Conservation (phyloP, 2,888 invertebrate genomes). For the Caenorhabditis macrosperma region DNA sequence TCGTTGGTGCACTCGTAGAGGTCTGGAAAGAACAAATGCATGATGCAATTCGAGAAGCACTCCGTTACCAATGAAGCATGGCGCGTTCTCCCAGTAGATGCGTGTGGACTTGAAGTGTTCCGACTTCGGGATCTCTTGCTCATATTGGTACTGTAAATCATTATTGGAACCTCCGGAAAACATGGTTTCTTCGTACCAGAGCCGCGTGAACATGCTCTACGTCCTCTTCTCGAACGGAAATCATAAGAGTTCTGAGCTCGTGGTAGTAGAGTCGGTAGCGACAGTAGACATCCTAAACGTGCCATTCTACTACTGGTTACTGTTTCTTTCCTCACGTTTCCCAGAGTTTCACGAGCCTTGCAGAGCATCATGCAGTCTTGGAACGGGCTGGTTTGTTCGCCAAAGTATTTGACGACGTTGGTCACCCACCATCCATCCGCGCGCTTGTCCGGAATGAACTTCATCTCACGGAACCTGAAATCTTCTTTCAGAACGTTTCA, state of each 20-base stretch:
- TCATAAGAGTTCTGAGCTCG: neutral
- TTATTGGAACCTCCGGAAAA: neutral
- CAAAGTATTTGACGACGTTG: neutral
- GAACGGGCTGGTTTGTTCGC: neutral
- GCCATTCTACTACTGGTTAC: neutral
- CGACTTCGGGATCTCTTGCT: neutral
- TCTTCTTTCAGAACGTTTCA: neutral
- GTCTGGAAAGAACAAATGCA: neutral
- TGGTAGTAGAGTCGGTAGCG: conserved; percentile 13
- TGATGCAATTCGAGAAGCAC: neutral
- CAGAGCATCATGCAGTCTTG: neutral
- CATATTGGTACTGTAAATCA: neutral
- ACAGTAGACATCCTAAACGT: conserved; percentile 12
- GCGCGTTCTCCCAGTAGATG: conserved; percentile 10
- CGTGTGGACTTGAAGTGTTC: neutral
- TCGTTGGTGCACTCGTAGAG: neutral
- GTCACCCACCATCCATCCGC: conserved; percentile 10
- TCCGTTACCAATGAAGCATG: conserved; percentile 7
- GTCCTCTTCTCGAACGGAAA: conserved; percentile 14
- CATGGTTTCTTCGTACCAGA: neutral
- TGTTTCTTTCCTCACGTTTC: neutral
- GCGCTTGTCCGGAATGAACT: conserved; percentile 14
- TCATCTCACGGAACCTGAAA: neutral
- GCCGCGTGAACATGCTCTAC: conserved; percentile 8
- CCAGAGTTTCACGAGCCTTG: neutral